phyloP scores from a whole-genome alignment of 37 sponge, comb jelly and placozoan genomes.

The Dysidea cf. avara region DNA sequence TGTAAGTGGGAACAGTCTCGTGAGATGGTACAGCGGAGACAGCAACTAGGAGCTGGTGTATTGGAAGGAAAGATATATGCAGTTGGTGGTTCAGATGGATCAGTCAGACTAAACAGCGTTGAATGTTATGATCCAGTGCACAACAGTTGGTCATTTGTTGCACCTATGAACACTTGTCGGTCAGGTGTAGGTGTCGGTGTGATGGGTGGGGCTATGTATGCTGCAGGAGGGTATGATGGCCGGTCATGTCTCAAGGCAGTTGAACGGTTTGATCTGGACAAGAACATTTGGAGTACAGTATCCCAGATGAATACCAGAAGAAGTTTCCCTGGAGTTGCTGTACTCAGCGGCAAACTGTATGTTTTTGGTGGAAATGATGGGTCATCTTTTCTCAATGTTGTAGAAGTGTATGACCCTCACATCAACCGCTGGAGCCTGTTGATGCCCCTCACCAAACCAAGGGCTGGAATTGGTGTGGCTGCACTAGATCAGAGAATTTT shows the following conservation, averaged over 20 bases:
- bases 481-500: slow-evolving; percentile 81
- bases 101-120: slow-evolving; percentile 87
- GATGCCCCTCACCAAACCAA: slow-evolving; percentile 71
- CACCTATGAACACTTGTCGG: slow-evolving; percentile 89
- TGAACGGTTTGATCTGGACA: slow-evolving; percentile 87
- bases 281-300: slow-evolving; percentile 88
- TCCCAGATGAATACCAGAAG: slow-evolving; percentile 89
- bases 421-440: slow-evolving; percentile 87
- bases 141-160: slow-evolving; percentile 87
- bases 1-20: slow-evolving; percentile 71
- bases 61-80: slow-evolving; percentile 85
- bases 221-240: slow-evolving; percentile 89
- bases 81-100: slow-evolving; percentile 97
- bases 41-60: slow-evolving; percentile 89
- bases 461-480: slow-evolving; percentile 90
- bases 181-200: slow-evolving; percentile 95
- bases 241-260: slow-evolving; percentile 90
- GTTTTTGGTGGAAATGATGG: slow-evolving; percentile 97
- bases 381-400: slow-evolving; percentile 85
- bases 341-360: slow-evolving; percentile 56
- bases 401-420: slow-evolving; percentile 93
- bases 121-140: slow-evolving; percentile 88
- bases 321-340: slow-evolving; percentile 93
- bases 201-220: slow-evolving; percentile 90
- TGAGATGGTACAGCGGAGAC: slow-evolving; percentile 82